Evolutionary conservation across 2,797 vertebrate genomes (phyloP).

Genomic region (Semotilus atromaculatus): DNA sequence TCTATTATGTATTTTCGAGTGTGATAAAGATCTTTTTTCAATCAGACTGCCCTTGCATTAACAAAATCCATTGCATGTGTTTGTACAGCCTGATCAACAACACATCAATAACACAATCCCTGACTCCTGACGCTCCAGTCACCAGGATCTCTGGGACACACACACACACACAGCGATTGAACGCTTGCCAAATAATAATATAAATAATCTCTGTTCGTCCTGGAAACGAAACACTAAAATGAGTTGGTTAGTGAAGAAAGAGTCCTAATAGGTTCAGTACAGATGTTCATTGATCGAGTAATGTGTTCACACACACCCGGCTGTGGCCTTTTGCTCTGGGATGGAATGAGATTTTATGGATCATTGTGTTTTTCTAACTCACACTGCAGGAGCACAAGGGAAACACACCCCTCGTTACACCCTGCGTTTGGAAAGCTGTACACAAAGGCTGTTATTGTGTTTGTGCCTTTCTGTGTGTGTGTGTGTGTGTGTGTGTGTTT

Average conservation of each 20-base stretch:
- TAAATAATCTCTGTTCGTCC: neutral
- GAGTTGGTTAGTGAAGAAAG: neutral
- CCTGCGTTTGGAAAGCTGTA: conserved; percentile 4
- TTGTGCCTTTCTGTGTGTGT: conserved; percentile 18
- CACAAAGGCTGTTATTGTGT: conserved; percentile 31
- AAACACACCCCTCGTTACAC: conserved; percentile 17
- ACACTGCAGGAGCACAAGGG: conserved; percentile 10
- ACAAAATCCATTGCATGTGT: neutral
- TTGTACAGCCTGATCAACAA: neutral
- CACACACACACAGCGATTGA: no score
- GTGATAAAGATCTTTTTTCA: neutral
- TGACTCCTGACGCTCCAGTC: neutral
- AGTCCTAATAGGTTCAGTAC: neutral
- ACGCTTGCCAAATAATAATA: neutral
- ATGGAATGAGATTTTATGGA: neutral
- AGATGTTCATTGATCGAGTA: neutral
- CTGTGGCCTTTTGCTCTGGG: neutral
- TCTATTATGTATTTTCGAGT: neutral
- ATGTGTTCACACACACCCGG: conserved; percentile 3
- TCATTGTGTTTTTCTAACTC: neutral
- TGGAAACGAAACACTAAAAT: neutral
- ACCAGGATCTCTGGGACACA: neutral
- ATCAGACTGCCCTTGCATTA: no score
- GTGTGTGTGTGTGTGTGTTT: conserved; percentile 36
- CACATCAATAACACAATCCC: neutral